Evolutionary conservation across 2,888 invertebrate genomes (phyloP), one percentile per base, ranked within the genome.

Genomic region (Lasius platythorax): DNA sequence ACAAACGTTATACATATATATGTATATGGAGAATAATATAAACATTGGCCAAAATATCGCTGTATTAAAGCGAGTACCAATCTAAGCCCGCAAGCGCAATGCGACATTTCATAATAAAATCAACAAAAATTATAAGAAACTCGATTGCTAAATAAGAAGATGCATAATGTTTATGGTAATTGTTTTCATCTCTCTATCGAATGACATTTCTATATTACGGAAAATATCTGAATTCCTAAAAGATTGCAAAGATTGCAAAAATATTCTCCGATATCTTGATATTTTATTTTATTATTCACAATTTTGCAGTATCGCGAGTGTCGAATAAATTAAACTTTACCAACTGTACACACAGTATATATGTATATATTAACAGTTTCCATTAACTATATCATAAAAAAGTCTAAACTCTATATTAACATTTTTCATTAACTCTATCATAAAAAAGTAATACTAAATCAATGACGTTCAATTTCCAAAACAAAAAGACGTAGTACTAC

Each of bases 21-120:
- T 43, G 23, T 18, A 30, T 30, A 46, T 18, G 3, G 4, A 11
- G 18, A 3, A 15, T n/a, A 8, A 18, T 64, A 30, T 82, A 67
- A 79, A 79, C 58, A 67, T 37, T 64, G 50, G 18, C 3, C 28
- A 37, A 76, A 78, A 83, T 30, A 37, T 28, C 15, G 53, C 12
- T 53, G 56, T 58, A 43, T 68, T 30, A 66, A 33, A 64, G 33
- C 12, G 70, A 46, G 23, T n/a, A 12, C 12, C 33, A 18, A 50
- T 50, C 43, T 50, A 64, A 28, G 46, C 66, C 82, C 66, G 68
- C 73, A 83, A 83, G 85, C 86, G 89, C 85, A 90, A 78, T 89
- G 85, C 86, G 85, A 86, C 89, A 90, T 88, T 86, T 83, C 73
- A 67, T 56, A 76, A 64, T 81, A 82, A 88, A 85, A 2, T 23